Evolutionary conservation across 1,140 invertebrate species (phyloP).

Genomic region (Cydia fagiglandana): DNA sequence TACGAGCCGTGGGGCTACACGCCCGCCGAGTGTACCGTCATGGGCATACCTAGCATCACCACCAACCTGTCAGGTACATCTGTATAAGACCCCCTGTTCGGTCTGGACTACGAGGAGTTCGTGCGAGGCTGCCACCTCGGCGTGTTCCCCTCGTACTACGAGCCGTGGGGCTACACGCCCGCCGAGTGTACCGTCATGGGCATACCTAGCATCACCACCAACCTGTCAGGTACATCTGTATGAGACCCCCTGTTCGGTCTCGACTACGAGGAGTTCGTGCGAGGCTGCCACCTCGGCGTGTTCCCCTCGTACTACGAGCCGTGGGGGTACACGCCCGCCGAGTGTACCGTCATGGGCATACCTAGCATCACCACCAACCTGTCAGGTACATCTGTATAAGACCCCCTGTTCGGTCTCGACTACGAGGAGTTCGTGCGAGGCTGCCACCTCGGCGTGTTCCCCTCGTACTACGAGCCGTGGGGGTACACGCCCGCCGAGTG

Average conservation of each 20-base stretch:
- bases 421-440: slow-evolving; percentile 99
- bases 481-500: slow-evolving; percentile 99
- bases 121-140: slow-evolving; percentile 99
- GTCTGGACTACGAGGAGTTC: slow-evolving; percentile 99
- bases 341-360: slow-evolving; percentile 99
- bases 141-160: slow-evolving; percentile 99
- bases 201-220: slow-evolving; percentile 98
- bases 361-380: slow-evolving; percentile 98
- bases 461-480: slow-evolving; percentile 99
- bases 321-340: slow-evolving; percentile 99
- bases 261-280: slow-evolving; percentile 99
- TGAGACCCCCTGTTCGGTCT: slow-evolving; percentile 98
- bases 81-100: slow-evolving; percentile 97
- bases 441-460: slow-evolving; percentile 99
- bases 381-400: slow-evolving; percentile 84
- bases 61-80: slow-evolving; percentile 93
- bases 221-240: slow-evolving; percentile 88
- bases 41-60: slow-evolving; percentile 98
- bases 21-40: slow-evolving; percentile 99
- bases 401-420: slow-evolving; percentile 98
- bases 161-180: slow-evolving; percentile 99
- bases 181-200: slow-evolving; percentile 99
- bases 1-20: slow-evolving; percentile 99
- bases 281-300: slow-evolving; percentile 98
- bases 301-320: slow-evolving; percentile 99